Evolutionary conservation across 1,140 invertebrate species (phyloP), one percentile per base, ranked within the genome.

Genomic region (Babylonia areolata): DNA sequence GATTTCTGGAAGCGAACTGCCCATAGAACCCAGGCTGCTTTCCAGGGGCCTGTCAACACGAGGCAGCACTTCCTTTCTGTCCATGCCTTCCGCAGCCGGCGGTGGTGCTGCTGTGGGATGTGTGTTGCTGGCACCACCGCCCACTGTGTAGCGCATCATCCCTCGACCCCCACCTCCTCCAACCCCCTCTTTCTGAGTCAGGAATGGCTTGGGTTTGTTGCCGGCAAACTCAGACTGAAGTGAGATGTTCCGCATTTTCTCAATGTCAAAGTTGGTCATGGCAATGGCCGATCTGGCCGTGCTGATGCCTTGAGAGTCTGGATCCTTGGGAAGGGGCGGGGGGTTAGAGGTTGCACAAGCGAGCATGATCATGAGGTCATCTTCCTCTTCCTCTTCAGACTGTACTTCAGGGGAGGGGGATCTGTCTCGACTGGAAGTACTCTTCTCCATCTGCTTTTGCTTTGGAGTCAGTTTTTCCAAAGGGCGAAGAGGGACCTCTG

Each of bases 391-490:
- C 37, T 54, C 46, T 6, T 40, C 77, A 12, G 15, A 9, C 77
- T 79, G 77, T 37, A 3, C 9, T 79, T 77, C 37, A 28, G 78
- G 78, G 42, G 78, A 54, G 20, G 46, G 42, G 28, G 46, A 31
- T 37, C 78, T 80, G 40, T 80, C 77, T 42, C n/a, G 40, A 54
- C 31, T 54, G 54, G 31, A 23, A 51, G 73, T 31, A 6, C 1
- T 46, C 39, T 84, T 71, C 33, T 84, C 40, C 69, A 84, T 84
- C 64, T 73, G 87, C 80, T 85, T 85, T 37, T 90, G 86, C n/a
- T 88, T 71, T 3, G 90, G 90, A 1, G 86, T 90, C 0, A 90
- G 75, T 87, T 90, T 92, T 71, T 92, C 92, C 12, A 91, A 64
- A 23, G 90, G 90, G 82, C 86, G 15, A 3, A 80, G 87, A n/a